Conservation (phyloP, 2,888 invertebrate genomes). For the Leptinotarsa peninsularis region DNA sequence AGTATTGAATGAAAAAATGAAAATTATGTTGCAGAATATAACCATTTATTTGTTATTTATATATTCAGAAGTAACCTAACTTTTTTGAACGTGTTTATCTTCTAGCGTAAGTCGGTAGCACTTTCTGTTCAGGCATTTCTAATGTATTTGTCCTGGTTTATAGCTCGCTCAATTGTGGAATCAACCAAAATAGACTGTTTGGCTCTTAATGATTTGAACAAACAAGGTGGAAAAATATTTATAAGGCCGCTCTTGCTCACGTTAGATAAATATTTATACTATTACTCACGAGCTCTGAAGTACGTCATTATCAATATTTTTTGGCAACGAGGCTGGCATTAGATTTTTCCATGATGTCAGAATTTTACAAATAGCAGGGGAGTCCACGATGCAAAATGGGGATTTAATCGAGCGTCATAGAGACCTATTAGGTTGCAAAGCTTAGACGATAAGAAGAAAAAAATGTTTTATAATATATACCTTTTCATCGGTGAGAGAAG, state of each 20-base stretch:
- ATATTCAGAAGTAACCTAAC: background rate
- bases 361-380: background rate
- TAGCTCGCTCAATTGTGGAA: background rate
- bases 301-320: background rate
- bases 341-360: background rate
- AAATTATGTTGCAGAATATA: no score
- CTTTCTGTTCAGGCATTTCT: background rate
- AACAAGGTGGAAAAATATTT: background rate
- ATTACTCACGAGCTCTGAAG: background rate
- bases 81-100: background rate
- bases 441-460: no score
- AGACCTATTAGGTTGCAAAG: no score
- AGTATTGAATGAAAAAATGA: no score
- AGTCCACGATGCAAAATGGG: no score
- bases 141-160: slow-evolving; percentile 4
- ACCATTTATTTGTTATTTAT: background rate
- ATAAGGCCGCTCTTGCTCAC: background rate
- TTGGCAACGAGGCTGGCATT: background rate
- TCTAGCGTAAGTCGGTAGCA: background rate
- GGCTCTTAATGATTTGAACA: slow-evolving; percentile 9
- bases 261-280: slow-evolving; percentile 8
- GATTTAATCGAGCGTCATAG: no score
- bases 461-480: no score
- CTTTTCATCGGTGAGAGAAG: no score
- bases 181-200: slow-evolving; percentile 1